Conservation (phyloP, 1,140 invertebrate genomes). For the Gryllus bimaculatus region DNA sequence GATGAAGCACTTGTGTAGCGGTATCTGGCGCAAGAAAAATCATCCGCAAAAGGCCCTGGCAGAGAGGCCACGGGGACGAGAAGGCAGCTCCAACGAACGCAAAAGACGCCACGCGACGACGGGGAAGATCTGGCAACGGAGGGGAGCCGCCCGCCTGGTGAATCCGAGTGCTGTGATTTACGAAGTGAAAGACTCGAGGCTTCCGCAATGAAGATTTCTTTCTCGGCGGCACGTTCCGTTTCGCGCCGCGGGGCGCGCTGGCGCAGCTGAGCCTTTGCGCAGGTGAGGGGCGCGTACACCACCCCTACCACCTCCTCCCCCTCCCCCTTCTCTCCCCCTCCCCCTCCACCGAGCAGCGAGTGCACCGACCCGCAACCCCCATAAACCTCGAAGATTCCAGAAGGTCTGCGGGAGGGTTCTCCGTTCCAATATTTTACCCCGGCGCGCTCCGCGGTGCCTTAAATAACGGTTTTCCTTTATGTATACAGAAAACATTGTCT, state of each 20-base stretch:
- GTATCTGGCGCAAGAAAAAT: not conserved
- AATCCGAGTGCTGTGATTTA: not conserved
- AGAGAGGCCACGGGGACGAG: not conserved
- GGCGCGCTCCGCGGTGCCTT: not conserved
- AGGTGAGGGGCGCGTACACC: no score
- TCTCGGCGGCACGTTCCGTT: not conserved
- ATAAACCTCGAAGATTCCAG: not conserved
- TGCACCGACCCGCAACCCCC: not conserved
- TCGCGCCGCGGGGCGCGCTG: no score
- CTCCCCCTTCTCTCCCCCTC: no score
- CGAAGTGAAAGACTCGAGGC: not conserved
- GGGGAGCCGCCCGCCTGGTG: not conserved
- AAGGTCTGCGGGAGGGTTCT: not conserved
- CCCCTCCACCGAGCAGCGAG: not conserved
- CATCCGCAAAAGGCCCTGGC: not conserved
- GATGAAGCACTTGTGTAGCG: not conserved
- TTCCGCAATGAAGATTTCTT: not conserved
- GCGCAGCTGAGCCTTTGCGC: no score
- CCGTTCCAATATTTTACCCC: conserved; percentile 1
- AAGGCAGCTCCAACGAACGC: not conserved
- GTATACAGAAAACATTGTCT: not conserved
- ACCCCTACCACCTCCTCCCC: no score
- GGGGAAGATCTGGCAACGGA: not conserved
- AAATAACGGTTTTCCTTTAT: not conserved
- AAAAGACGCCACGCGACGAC: not conserved